phyloP scores from a whole-genome alignment of 2,113 vertebrate species.

The Poecile atricapillus region DNA sequence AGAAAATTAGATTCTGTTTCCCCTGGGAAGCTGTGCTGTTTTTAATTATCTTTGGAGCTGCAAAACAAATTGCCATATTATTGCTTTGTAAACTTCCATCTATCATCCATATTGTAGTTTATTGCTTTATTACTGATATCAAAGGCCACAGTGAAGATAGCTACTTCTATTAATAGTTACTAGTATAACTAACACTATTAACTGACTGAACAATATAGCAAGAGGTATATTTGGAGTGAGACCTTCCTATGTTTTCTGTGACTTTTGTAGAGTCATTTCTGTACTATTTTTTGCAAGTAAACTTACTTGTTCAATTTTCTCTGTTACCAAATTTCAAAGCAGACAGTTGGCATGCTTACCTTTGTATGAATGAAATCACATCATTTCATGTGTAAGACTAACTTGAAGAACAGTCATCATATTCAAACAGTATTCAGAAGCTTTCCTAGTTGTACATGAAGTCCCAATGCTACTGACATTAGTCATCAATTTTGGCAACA shows the following conservation, averaged over 20 bases:
- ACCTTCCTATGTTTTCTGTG: background rate
- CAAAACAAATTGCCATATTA: background rate
- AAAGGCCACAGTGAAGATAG: background rate
- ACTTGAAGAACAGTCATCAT: background rate
- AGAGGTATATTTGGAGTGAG: background rate
- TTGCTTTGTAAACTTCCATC: background rate
- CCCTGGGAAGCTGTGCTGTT: background rate
- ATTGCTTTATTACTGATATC: background rate
- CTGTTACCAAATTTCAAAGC: background rate
- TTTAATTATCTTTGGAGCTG: background rate
- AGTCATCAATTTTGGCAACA: background rate
- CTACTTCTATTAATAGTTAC: background rate
- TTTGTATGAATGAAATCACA: background rate
- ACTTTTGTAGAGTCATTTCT: background rate
- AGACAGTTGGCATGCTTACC: background rate
- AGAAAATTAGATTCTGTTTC: background rate
- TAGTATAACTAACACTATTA: background rate
- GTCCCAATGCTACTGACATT: background rate
- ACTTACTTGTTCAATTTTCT: background rate
- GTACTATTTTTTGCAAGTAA: background rate
- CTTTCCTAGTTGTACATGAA: background rate
- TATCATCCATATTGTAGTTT: background rate
- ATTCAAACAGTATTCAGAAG: background rate
- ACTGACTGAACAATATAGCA: background rate
- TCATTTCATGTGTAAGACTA: background rate